Conservation (phyloP, 1,140 invertebrate species). For the Cherax destructor region DNA sequence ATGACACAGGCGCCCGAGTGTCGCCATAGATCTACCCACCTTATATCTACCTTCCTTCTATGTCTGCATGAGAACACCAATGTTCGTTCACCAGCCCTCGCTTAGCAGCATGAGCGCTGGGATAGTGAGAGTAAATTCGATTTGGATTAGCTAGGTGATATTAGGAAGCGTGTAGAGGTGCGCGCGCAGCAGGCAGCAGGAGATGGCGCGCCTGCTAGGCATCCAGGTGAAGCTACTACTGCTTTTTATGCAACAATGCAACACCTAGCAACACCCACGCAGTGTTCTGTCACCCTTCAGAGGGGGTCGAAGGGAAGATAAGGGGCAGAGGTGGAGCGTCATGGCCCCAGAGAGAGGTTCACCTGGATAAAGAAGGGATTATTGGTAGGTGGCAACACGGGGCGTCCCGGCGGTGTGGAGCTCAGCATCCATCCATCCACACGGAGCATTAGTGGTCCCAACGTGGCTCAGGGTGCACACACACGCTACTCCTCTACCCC, state of each 20-base stretch:
- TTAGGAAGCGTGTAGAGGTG: constrained; percentile 40
- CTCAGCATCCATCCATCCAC: constrained; percentile 61
- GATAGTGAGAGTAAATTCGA: constrained; percentile 11
- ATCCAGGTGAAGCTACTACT: constrained; percentile 62
- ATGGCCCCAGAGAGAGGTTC: constrained; percentile 9
- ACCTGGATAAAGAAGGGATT: constrained; percentile 50
- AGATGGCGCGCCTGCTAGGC: constrained; percentile 49
- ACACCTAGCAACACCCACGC: neutral
- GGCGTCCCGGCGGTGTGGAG: constrained; percentile 60
- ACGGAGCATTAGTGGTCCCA: constrained; percentile 58
- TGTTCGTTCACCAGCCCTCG: neutral
- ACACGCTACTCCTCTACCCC: constrained; percentile 4
- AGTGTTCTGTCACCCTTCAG: neutral
- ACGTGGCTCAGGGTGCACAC: constrained; percentile 31
- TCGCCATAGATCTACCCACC: constrained; percentile 14
- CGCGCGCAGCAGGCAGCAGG: constrained; percentile 61
- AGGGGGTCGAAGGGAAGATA: neutral
- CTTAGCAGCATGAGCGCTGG: neutral
- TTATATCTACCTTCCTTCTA: neutral
- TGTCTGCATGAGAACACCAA: neutral
- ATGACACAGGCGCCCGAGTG: constrained; percentile 36
- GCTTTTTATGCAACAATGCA: constrained; percentile 11
- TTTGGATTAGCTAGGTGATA: constrained; percentile 46
- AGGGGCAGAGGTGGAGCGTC: constrained; percentile 8
- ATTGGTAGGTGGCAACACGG: constrained; percentile 57